A percentile compares a stretch with the other conserved stretches of the same genome.
These are phyloP conservation scores for Linepithema humile DNA, from an alignment of 1,140 invertebrate species.

Conservation along the genomic window DNA sequence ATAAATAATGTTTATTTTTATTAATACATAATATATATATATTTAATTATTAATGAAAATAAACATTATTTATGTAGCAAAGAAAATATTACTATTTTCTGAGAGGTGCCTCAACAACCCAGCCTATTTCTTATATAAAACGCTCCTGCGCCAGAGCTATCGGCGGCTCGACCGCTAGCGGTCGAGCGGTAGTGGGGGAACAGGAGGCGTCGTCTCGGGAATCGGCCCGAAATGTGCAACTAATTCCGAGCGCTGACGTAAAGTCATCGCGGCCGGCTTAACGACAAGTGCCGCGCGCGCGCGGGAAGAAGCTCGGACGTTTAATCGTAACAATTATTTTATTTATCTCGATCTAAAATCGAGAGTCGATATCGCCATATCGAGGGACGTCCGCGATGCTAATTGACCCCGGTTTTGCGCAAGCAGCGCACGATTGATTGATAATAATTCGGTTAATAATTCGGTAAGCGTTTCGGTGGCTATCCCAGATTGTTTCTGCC, in stretches of 20 bases:
- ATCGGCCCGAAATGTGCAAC: too few relatives aligned
- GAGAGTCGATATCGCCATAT: neutral
- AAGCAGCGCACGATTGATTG: neutral
- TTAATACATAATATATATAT: too few relatives aligned
- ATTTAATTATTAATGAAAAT: too few relatives aligned
- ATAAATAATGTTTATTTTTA: too few relatives aligned
- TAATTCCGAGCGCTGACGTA: slow-evolving; percentile 12
- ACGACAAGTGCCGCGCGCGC: slow-evolving; percentile 4
- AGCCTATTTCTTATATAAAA: too few relatives aligned
- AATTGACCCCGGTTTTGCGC: slow-evolving; percentile 4
- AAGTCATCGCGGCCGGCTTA: slow-evolving; percentile 5
- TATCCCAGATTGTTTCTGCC: slow-evolving; percentile 56
- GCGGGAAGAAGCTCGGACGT: neutral
- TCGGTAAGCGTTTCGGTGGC: slow-evolving; percentile 30
- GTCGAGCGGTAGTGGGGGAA: too few relatives aligned
- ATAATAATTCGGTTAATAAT: slow-evolving; percentile 48
- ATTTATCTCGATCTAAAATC: neutral
- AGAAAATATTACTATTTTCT: too few relatives aligned
- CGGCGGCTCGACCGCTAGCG: too few relatives aligned
- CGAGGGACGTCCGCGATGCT: neutral
- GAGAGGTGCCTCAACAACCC: too few relatives aligned
- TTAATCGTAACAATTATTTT: slow-evolving; percentile 29
- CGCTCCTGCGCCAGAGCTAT: too few relatives aligned
- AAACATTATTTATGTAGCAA: too few relatives aligned
- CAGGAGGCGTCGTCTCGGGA: too few relatives aligned